These are phyloP conservation scores for Acanthurus tractus DNA, from an alignment of 2,797 vertebrate genomes.

Conservation along the genomic window DNA sequence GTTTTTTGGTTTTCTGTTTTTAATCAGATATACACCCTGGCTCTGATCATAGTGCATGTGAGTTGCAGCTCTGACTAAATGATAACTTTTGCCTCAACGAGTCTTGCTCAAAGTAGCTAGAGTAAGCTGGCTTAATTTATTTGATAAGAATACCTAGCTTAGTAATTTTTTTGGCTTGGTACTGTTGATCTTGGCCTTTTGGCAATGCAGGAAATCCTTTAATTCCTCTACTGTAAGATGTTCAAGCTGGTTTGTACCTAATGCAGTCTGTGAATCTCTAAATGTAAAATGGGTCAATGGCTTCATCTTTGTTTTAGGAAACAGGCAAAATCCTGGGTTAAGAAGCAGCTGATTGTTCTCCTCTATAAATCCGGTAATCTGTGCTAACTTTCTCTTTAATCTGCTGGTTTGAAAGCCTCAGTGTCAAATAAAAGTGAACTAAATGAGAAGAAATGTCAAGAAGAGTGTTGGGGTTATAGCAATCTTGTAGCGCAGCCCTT, in stretches of 20 bases:
- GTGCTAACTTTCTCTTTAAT: conserved; percentile 16
- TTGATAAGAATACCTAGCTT: background rate
- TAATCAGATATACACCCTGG: background rate
- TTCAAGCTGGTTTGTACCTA: background rate
- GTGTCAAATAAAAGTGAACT: conserved; percentile 1
- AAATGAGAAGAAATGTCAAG: background rate
- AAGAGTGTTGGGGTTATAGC: background rate
- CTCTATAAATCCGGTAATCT: conserved; percentile 3
- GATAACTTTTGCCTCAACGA: background rate
- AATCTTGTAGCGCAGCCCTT: background rate
- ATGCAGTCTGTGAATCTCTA: background rate
- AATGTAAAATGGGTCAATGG: conserved; percentile 20
- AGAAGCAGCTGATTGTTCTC: conserved; percentile 7
- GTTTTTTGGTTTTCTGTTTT: too few species aligned
- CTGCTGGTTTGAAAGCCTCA: background rate
- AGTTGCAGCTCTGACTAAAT: background rate
- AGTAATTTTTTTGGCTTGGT: background rate
- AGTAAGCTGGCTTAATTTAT: background rate
- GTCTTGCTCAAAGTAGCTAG: background rate
- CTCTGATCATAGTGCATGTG: background rate
- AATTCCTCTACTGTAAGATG: background rate
- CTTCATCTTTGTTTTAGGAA: background rate
- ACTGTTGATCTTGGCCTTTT: background rate
- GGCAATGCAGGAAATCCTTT: background rate
- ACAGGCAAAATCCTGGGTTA: background rate